Evolutionary conservation across 2,113 vertebrate species (phyloP), one percentile per base, ranked within the genome.

Genomic region (Edolisoma coerulescens): DNA sequence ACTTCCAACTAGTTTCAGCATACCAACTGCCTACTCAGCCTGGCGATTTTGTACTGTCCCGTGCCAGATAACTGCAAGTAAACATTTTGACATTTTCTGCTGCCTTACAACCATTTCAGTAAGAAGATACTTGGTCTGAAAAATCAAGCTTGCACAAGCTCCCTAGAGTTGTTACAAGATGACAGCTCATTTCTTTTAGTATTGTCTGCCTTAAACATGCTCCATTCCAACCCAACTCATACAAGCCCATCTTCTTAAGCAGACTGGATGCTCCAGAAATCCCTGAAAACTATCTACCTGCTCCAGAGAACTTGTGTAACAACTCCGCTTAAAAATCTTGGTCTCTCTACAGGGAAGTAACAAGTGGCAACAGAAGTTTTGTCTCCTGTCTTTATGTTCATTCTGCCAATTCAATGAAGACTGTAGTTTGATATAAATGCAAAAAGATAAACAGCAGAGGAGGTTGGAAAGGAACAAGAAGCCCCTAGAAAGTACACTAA

Each of bases 51-150:
- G 33, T 44, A 26, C 35, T 14, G 20, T 22, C 78, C 56, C 64
- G 50, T 20, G 53, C 45, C 47, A 89, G 32, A 75, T 30, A 67
- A 64, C 42, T 77, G 63, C 67, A 90, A 57, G 28, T 30, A 69
- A 92, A 76, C n/a, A 57, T 92, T 92, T 77, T 94, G 71, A 50
- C 60, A 84, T 86, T 86, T 96, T 88, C 76, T 84, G 41, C 12
- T 89, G 89, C 68, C 32, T 79, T 80, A 49, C 33, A 93, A 89
- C 13, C 49, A 73, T 44, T 76, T 76, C 57, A 59, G 50, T 78
- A 16, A 13, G 9, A 84, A 86, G 37, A 79, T 7, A 52, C 21
- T 63, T 35, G 21, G 68, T 53, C 56, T 61, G 42, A 77, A 84
- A 89, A 89, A 53, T 16, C n/a, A 84, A 59, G 27, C 30, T 85